Percentiles rank a stretch among this genome's conserved stretches.
phyloP scores from a whole-genome alignment of 2,888 invertebrate genomes.

The Eucriotettix oculatus region DNA sequence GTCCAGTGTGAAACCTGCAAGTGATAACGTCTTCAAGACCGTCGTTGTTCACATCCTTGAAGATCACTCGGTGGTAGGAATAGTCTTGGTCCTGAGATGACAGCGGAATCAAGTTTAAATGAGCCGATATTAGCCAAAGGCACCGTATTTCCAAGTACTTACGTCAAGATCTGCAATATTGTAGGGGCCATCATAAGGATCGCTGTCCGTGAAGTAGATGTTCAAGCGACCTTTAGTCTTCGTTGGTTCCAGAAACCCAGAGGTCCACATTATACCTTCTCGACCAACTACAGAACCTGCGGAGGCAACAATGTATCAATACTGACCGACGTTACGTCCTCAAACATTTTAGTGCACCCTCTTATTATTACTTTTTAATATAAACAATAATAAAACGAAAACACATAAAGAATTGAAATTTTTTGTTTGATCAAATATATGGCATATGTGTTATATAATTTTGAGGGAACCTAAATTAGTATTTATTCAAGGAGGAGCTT shows the following conservation, averaged over 20 bases:
- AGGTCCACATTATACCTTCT: slow-evolving; percentile 18
- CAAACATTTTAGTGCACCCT: no score
- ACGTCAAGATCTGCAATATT: slow-evolving; percentile 14
- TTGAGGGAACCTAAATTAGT: no score
- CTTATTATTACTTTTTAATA: no score
- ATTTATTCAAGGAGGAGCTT: no score
- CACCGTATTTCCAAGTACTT: slow-evolving; percentile 1
- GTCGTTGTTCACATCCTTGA: slow-evolving; percentile 19
- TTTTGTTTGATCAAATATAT: no score
- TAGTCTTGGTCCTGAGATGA: slow-evolving; percentile 11
- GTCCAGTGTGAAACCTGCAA: background rate
- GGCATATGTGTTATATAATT: no score
- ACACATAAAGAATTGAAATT: no score
- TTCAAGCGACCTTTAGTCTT: slow-evolving; percentile 18
- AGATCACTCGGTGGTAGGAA: slow-evolving; percentile 18
- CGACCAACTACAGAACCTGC: slow-evolving; percentile 15
- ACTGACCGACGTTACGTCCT: no score
- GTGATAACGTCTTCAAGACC: slow-evolving; percentile 18
- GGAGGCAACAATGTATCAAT: background rate
- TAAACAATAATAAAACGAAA: no score
- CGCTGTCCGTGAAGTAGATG: slow-evolving; percentile 16
- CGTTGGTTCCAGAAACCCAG: slow-evolving; percentile 19
- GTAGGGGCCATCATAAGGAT: slow-evolving; percentile 12
- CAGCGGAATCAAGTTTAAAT: background rate
- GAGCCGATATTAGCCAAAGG: no score